Conservation (phyloP, 1,140 invertebrate species). For the Sycobia sp. region DNA sequence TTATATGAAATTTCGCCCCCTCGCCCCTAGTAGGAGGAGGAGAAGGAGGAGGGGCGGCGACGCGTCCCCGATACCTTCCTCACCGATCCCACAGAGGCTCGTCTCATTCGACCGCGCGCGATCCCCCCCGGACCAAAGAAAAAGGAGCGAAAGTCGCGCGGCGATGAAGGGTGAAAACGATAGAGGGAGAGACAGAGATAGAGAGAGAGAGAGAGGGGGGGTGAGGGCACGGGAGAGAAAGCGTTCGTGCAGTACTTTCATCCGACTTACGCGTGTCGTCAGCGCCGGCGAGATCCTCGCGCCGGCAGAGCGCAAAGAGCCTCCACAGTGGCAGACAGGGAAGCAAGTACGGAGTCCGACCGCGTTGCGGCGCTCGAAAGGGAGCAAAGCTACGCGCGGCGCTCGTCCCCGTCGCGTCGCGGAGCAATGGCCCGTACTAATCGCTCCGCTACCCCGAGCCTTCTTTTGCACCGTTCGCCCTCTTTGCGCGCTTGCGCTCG, state of each 20-base stretch:
- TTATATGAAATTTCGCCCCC: conserved; percentile 10
- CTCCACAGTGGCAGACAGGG: conserved; percentile 33
- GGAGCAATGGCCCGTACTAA: conserved; percentile 57
- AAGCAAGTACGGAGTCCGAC: background rate
- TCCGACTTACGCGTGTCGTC: conserved; percentile 40
- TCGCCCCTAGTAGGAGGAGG: too few species aligned
- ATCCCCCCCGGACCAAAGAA: background rate
- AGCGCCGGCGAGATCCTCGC: conserved; percentile 33
- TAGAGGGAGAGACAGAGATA: too few species aligned
- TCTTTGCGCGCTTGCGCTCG: background rate
- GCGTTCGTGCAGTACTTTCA: conserved; percentile 46
- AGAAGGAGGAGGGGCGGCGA: too few species aligned
- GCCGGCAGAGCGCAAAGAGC: background rate
- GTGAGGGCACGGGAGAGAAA: conserved; percentile 21
- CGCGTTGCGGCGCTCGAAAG: too few species aligned
- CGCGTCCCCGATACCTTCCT: background rate
- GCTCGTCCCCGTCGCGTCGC: too few species aligned
- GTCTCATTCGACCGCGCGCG: conserved; percentile 10
- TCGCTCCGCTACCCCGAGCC: conserved; percentile 46
- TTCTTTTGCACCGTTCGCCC: conserved; percentile 40
- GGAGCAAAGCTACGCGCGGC: too few species aligned
- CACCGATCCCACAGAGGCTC: background rate
- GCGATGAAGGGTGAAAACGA: background rate
- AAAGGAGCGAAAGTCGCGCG: background rate
- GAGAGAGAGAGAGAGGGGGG: too few species aligned